These are phyloP conservation scores for Bombus superbus DNA, from an alignment of 1,140 invertebrate species.

Conservation along the genomic window DNA sequence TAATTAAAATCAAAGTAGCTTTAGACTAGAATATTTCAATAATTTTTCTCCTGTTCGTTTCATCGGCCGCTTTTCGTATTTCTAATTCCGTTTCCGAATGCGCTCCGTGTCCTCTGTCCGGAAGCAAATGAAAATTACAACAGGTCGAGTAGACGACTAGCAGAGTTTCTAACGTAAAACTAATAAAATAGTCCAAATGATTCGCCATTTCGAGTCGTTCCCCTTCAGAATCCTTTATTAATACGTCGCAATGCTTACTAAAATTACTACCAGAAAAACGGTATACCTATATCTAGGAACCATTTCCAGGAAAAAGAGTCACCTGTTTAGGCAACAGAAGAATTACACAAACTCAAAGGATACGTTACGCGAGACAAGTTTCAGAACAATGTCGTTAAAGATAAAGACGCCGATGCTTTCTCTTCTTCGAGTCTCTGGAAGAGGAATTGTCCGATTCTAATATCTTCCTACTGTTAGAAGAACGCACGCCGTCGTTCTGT, in stretches of 20 bases:
- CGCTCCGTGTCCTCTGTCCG: too few species aligned
- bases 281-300: background rate
- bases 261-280: background rate
- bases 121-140: background rate
- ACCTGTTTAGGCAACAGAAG: too few species aligned
- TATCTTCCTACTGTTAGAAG: too few species aligned
- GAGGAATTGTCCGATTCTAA: background rate
- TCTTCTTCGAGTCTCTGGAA: background rate
- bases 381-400: background rate
- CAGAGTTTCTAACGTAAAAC: background rate
- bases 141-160: background rate
- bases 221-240: too few species aligned
- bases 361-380: background rate
- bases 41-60: background rate
- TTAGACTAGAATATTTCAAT: background rate
- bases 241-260: background rate
- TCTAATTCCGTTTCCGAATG: background rate
- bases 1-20: background rate
- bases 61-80: background rate
- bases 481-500: background rate
- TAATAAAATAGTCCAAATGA: too few species aligned
- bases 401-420: background rate
- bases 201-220: background rate
- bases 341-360: background rate
- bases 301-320: background rate